Evolutionary conservation across 35 echinoderm and acorn worm species (phyloP).

Genomic region (Lytechinus pictus): DNA sequence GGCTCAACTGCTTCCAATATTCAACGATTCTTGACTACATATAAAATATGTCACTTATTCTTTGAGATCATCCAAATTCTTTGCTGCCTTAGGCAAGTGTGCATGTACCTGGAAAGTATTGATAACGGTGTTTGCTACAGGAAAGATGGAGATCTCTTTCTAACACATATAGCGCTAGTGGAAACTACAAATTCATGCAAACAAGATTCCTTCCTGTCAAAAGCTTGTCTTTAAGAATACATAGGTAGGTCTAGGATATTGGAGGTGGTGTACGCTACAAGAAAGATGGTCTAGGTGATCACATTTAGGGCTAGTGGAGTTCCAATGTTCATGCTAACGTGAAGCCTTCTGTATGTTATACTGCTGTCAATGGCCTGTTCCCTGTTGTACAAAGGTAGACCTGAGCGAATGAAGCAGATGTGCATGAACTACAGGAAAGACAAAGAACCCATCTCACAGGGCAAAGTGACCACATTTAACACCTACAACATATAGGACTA

Average conservation of each 20-base stretch:
- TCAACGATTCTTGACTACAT: too few species aligned
- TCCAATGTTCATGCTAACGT: conserved; percentile 45
- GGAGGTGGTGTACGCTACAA: too few species aligned
- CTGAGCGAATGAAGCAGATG: conserved; percentile 89
- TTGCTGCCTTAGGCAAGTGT: too few species aligned
- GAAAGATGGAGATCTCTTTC: conserved; percentile 56
- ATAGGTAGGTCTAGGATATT: too few species aligned
- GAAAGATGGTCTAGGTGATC: too few species aligned
- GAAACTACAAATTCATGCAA: background rate
- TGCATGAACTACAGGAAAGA: conserved; percentile 70
- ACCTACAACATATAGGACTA: background rate
- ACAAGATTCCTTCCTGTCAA: conserved; percentile 55
- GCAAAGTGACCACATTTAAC: conserved; percentile 50
- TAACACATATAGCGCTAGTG: background rate
- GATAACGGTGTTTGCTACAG: background rate
- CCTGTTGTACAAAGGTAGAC: conserved; percentile 70
- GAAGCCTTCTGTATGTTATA: conserved; percentile 83
- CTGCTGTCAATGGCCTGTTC: conserved; percentile 68
- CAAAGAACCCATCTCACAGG: conserved; percentile 60
- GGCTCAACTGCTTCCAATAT: too few species aligned
- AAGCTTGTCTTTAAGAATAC: too few species aligned
- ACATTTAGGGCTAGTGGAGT: background rate
- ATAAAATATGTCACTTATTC: too few species aligned
- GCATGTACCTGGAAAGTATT: too few species aligned
- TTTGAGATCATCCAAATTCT: too few species aligned